phyloP scores from a whole-genome alignment of 2,888 invertebrate genomes.

The Trimorus sp. region DNA sequence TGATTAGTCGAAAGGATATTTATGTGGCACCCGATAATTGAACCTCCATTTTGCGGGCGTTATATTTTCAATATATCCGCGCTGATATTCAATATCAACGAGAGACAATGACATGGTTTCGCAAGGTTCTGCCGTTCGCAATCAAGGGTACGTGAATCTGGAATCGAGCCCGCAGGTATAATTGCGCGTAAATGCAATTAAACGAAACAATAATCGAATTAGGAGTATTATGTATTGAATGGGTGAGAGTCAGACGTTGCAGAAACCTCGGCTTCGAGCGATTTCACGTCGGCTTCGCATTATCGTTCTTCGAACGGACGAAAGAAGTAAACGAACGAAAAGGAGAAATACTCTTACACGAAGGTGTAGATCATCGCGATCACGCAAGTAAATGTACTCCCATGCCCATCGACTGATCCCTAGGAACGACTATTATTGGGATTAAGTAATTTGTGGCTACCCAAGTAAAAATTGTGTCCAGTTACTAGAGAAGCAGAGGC shows the following conservation, averaged over 20 bases:
- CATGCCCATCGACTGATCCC: slow-evolving; percentile 57
- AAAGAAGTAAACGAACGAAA: slow-evolving; percentile 42
- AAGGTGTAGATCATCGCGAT: slow-evolving; percentile 60
- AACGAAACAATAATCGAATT: slow-evolving; percentile 54
- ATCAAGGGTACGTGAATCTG: slow-evolving; percentile 20
- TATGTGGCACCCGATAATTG: too few species aligned
- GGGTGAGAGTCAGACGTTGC: slow-evolving; percentile 36
- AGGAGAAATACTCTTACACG: slow-evolving; percentile 49
- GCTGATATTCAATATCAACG: too few species aligned
- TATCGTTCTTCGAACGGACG: slow-evolving; percentile 23
- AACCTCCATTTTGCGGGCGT: too few species aligned
- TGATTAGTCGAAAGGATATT: too few species aligned
- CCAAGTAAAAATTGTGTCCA: too few species aligned
- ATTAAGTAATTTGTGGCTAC: slow-evolving; percentile 65
- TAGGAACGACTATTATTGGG: slow-evolving; percentile 61
- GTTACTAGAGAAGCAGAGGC: too few species aligned
- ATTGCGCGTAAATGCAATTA: slow-evolving; percentile 62
- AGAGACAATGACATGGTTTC: slow-evolving; percentile 1
- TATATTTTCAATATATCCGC: too few species aligned
- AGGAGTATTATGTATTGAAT: slow-evolving; percentile 50
- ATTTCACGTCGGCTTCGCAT: slow-evolving; percentile 21
- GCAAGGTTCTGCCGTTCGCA: slow-evolving; percentile 24
- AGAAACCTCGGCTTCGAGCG: slow-evolving; percentile 11
- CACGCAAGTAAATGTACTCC: slow-evolving; percentile 63
- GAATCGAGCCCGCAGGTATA: slow-evolving; percentile 31